phyloP scores from a whole-genome alignment of 2,113 vertebrate genomes.

The Helogale parvula region DNA sequence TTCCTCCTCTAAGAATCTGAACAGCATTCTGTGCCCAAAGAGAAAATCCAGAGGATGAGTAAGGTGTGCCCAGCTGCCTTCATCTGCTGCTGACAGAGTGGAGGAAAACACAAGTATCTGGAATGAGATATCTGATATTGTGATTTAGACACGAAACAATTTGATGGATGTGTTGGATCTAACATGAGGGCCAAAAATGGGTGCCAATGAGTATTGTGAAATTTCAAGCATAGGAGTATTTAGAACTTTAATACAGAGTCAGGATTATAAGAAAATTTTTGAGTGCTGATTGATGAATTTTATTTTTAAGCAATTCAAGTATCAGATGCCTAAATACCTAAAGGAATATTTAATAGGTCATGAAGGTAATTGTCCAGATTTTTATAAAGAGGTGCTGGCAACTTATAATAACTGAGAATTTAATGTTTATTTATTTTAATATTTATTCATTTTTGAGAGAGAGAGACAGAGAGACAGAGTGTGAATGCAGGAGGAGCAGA shows the following conservation, averaged over 20 bases:
- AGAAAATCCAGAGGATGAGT: neutral
- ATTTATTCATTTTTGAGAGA: too few species aligned
- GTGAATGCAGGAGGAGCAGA: too few species aligned
- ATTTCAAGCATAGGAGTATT: neutral
- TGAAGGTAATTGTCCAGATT: neutral
- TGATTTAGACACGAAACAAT: neutral
- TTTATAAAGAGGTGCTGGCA: neutral
- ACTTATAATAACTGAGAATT: neutral
- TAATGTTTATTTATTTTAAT: neutral
- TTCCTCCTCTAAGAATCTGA: neutral
- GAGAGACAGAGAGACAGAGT: too few species aligned
- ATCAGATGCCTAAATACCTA: neutral
- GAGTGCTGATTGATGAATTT: neutral
- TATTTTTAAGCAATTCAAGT: neutral
- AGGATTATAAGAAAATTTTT: neutral
- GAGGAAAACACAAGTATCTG: neutral
- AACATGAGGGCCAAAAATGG: neutral
- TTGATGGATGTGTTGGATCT: neutral
- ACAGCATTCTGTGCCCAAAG: neutral
- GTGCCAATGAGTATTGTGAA: neutral
- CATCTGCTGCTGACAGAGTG: neutral
- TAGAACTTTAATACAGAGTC: neutral
- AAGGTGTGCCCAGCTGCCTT: neutral
- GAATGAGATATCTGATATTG: neutral
- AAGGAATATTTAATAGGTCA: neutral